Evolutionary conservation across 2,888 invertebrate genomes (phyloP), one percentile per base, ranked within the genome.

Genomic region (Dicranocentrus wangi): DNA sequence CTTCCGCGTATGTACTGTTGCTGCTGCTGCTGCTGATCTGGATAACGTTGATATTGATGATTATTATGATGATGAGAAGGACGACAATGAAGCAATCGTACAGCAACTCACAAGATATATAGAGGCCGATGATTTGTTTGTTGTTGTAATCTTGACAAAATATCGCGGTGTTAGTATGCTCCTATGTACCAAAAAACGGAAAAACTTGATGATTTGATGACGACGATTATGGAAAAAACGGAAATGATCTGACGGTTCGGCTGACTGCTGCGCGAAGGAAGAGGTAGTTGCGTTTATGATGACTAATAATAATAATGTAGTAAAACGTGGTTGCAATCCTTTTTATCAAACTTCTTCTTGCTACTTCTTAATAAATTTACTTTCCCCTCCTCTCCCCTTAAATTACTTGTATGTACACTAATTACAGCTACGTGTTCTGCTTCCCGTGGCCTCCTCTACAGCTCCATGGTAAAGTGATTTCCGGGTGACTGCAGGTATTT

Each of bases 361-460:
- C 2, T 47, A n/a, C n/a, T 47, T 47, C 47, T 47, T 47, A n/a
- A 32, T 32, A 3, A 10, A 32, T 10, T 32, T 32, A 10, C 32
- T 32, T 32, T n/a, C n/a, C n/a, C n/a, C n/a, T n/a, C n/a, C n/a
- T n/a, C n/a, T n/a, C n/a, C n/a, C n/a, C 51, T 55, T 15, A 25
- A 13, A 25, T 55, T 25, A 32, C 7, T 28, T 32, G 13, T 61
- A 61, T 61, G 32, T 61, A 61, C 61, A 61, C 61, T 61, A 61
- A n/a, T 61, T 61, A 61, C 61, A 61, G 28, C 61, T 61, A 61
- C 61, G 15, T 61, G 28, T 17, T 28, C n/a, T 32, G 2, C 32
- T 28, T n/a, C 1, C 32, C 61, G 10, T 3, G 3, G 15, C 47
- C n/a, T n/a, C 10, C 3, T 47, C 47, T 47, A 47, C 47, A 47